These are phyloP conservation scores for Coptodon bakossiorum DNA, from an alignment of 2,113 vertebrate species.

Conservation along the genomic window DNA sequence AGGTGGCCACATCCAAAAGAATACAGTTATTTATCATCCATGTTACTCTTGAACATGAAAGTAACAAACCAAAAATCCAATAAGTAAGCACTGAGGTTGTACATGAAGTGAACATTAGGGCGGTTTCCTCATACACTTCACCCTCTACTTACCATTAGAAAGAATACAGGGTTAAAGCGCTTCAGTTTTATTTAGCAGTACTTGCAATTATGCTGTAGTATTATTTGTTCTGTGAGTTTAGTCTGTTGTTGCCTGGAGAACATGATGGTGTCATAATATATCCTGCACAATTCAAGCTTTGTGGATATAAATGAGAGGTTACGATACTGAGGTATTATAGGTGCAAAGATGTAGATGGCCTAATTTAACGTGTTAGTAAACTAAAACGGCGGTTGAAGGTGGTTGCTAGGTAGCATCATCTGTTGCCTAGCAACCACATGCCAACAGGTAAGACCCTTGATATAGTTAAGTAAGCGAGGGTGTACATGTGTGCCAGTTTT, in stretches of 20 bases:
- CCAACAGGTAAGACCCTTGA: neutral
- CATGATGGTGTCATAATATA: neutral
- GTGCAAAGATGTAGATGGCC: neutral
- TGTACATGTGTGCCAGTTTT: neutral
- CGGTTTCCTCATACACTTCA: neutral
- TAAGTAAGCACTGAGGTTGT: neutral
- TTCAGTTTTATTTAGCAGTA: neutral
- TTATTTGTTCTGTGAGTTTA: neutral
- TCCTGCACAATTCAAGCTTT: neutral
- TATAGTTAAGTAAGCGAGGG: neutral
- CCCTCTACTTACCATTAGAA: neutral
- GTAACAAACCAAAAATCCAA: neutral
- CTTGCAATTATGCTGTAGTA: neutral
- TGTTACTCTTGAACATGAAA: neutral
- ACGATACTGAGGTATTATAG: neutral
- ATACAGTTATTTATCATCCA: neutral
- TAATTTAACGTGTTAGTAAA: neutral
- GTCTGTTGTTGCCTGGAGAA: neutral
- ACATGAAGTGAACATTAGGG: neutral
- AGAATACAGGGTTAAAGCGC: neutral
- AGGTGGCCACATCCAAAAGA: neutral
- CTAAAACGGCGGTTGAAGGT: neutral
- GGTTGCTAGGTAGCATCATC: neutral
- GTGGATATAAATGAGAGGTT: neutral
- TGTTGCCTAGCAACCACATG: neutral